These are phyloP conservation scores for Vanessa cardui DNA, from an alignment of 2,888 invertebrate species.

Conservation along the genomic window DNA sequence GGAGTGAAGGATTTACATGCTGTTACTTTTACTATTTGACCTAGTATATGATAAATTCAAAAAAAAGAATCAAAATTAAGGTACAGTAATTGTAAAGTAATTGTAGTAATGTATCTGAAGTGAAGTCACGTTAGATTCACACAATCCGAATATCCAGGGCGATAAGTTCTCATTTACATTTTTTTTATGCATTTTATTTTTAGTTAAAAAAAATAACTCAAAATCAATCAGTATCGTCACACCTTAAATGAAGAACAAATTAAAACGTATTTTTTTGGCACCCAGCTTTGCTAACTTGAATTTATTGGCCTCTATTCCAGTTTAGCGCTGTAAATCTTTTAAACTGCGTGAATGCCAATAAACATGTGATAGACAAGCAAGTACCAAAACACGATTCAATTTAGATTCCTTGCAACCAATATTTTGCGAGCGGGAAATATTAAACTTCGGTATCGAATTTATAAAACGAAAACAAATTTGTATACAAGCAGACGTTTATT, in stretches of 20 bases:
- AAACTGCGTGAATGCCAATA: slow-evolving; percentile 41
- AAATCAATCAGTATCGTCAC: slow-evolving; percentile 2
- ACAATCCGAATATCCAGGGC: too few species aligned
- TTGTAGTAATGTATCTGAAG: background rate
- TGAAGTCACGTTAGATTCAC: too few species aligned
- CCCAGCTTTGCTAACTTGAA: slow-evolving; percentile 39
- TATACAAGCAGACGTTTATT: too few species aligned
- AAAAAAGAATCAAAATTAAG: too few species aligned
- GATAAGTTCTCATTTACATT: too few species aligned
- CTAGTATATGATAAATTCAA: background rate
- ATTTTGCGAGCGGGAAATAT: slow-evolving; percentile 15
- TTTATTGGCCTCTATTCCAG: slow-evolving; percentile 44
- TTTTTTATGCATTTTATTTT: too few species aligned
- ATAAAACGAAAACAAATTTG: too few species aligned
- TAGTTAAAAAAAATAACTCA: background rate
- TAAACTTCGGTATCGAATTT: slow-evolving; percentile 1
- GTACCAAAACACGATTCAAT: slow-evolving; percentile 37
- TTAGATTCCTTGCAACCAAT: slow-evolving; percentile 31
- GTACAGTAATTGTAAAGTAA: too few species aligned
- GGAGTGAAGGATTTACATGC: too few species aligned
- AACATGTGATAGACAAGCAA: slow-evolving; percentile 42
- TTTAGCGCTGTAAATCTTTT: slow-evolving; percentile 44
- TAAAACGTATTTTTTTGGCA: slow-evolving; percentile 39
- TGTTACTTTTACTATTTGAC: too few species aligned
- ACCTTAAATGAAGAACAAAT: slow-evolving; percentile 19